Conservation (phyloP, 2,888 invertebrate genomes). For the Lasioglossum pauxillum region DNA sequence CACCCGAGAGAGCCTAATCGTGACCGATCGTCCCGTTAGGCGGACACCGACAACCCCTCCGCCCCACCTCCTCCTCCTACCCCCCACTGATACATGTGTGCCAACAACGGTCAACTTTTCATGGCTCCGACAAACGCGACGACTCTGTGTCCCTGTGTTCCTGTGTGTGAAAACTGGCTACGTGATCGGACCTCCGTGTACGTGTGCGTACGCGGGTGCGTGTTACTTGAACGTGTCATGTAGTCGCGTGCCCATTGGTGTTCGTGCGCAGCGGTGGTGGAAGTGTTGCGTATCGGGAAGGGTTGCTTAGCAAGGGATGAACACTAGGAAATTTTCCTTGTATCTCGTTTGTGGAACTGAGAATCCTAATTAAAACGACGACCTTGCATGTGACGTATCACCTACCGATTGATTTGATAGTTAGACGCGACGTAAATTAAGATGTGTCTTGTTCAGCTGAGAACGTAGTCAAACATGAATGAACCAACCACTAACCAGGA, state of each 20-base stretch:
- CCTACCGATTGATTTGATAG: background rate
- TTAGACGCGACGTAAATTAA: background rate
- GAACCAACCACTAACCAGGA: background rate
- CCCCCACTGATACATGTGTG: background rate
- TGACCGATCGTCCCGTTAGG: background rate
- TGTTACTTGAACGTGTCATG: background rate
- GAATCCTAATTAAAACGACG: background rate
- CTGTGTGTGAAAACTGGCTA: background rate
- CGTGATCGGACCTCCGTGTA: background rate
- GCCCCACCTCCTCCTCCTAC: no score
- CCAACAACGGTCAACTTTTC: constrained; percentile 1
- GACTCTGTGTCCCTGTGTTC: background rate
- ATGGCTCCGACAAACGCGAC: background rate
- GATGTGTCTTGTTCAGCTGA: background rate
- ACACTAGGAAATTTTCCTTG: background rate
- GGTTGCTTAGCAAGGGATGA: background rate
- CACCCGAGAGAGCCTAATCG: background rate
- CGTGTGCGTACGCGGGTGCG: background rate
- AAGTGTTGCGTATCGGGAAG: constrained; percentile 1
- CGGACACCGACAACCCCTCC: background rate
- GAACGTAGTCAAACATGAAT: background rate
- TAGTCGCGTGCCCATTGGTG: background rate
- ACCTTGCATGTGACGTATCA: background rate
- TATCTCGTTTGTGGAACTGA: background rate
- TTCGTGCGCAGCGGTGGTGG: background rate